Evolutionary conservation across 2,113 vertebrate genomes (phyloP).

Genomic region (Anhinga rufa): DNA sequence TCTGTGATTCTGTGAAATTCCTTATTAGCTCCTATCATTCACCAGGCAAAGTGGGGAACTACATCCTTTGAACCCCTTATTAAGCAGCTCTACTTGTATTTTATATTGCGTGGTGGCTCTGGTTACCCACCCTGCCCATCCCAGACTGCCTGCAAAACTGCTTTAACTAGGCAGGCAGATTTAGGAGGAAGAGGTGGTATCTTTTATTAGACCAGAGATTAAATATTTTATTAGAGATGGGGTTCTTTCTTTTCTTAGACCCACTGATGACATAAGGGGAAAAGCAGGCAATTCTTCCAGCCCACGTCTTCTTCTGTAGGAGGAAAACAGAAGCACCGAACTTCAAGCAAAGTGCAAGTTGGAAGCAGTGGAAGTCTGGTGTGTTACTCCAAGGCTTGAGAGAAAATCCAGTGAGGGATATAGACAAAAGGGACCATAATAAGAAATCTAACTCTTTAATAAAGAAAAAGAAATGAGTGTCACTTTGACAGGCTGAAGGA

Average conservation of each 20-base stretch:
- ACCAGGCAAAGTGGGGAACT: neutral
- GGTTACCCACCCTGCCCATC: neutral
- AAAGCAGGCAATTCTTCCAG: neutral
- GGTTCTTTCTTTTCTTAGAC: constrained; percentile 17
- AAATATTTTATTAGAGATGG: neutral
- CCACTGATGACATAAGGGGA: neutral
- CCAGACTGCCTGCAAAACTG: neutral
- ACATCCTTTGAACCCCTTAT: neutral
- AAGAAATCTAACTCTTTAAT: neutral
- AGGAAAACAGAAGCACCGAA: neutral
- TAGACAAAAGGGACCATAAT: neutral
- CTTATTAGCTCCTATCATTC: neutral
- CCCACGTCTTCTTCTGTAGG: neutral
- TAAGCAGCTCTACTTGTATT: neutral
- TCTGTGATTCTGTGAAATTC: neutral
- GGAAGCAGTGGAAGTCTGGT: neutral
- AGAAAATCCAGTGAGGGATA: neutral
- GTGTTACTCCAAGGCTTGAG: neutral
- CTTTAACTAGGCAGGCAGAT: neutral
- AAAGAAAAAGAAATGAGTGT: neutral
- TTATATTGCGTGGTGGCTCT: neutral
- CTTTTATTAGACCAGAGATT: neutral
- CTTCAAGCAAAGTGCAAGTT: neutral
- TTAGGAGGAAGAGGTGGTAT: neutral
- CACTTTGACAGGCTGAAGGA: neutral